Evolutionary conservation across 2,113 vertebrate species (phyloP).

Genomic region (Callorhinus ursinus): DNA sequence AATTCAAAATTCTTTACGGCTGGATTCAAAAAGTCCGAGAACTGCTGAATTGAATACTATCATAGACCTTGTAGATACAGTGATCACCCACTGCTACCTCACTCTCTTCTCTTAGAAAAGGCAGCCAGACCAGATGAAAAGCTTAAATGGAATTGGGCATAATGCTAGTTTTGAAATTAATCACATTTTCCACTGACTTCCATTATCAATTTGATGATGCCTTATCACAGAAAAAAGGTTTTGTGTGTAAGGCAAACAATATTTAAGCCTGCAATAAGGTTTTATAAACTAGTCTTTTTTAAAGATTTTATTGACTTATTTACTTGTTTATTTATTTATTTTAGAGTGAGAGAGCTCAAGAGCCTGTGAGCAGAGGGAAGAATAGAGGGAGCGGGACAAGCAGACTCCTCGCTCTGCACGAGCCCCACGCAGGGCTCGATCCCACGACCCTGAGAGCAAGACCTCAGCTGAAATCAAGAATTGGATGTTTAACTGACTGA

Average conservation of each 20-base stretch:
- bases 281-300: neutral
- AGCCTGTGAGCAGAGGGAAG: neutral
- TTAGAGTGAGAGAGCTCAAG: neutral
- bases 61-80: neutral
- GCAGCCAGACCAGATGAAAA: neutral
- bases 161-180: neutral
- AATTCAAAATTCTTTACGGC: conserved; percentile 38
- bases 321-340: neutral
- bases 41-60: neutral
- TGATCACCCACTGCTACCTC: neutral
- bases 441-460: neutral
- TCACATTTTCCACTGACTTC: neutral
- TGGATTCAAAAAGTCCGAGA: neutral
- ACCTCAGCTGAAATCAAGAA: neutral
- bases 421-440: neutral
- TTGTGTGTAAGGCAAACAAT: neutral
- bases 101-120: neutral
- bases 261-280: neutral
- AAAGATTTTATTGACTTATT: no score
- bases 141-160: neutral
- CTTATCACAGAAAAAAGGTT: conserved; percentile 11
- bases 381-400: neutral
- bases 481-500: neutral
- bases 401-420: neutral
- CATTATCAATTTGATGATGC: neutral